A percentile compares a stretch with the other conserved stretches of the same genome.
These are phyloP conservation scores for Phataginus tetradactyla DNA, from an alignment of 2,797 vertebrate species.

Conservation along the genomic window DNA sequence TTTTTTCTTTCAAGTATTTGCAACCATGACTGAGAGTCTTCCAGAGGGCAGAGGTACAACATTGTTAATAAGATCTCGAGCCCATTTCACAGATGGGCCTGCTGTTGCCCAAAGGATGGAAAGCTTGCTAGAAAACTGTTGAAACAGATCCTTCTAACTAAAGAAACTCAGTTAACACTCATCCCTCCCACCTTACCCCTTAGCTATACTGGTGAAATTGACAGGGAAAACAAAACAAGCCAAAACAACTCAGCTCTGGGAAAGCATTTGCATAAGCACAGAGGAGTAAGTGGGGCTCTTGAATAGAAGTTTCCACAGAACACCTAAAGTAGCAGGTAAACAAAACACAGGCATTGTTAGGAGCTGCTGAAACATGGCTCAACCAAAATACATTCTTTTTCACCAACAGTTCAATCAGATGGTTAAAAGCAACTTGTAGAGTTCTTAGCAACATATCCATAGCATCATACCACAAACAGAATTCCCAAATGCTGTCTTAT, in stretches of 20 bases:
- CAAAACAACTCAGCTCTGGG: not conserved
- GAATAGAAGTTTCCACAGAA: not conserved
- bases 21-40: not conserved
- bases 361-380: not conserved
- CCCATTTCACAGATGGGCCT: constrained; percentile 52
- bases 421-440: not conserved
- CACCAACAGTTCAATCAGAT: too few relatives aligned
- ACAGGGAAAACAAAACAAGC: not conserved
- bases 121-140: not conserved
- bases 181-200: not conserved
- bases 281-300: not conserved
- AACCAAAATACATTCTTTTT: not conserved
- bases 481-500: not conserved
- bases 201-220: not conserved
- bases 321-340: not conserved
- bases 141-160: not conserved
- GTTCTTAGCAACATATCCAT: not conserved
- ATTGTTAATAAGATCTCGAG: constrained; percentile 30
- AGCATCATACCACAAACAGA: not conserved
- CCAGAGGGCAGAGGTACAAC: not conserved
- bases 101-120: not conserved
- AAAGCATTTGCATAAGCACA: not conserved
- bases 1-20: not conserved
- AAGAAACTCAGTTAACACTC: not conserved
- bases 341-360: not conserved